Base-by-base conservation (phyloP, 2,797 vertebrate genomes). In the Syngnathus acus region DNA sequence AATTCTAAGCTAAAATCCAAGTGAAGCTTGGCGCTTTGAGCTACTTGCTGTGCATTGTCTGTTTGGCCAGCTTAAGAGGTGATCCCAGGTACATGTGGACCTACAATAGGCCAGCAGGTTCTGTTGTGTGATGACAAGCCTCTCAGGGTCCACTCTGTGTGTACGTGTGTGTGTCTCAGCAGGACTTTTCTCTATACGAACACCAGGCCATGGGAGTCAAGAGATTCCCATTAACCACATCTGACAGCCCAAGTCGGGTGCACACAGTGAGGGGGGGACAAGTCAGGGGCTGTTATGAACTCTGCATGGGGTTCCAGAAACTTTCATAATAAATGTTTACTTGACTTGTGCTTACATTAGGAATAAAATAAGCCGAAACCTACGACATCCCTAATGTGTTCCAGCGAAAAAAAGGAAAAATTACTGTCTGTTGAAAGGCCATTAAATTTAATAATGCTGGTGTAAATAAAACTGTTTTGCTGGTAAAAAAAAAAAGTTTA, bases 21-120 rank as follows among this genome's bases (percentile, higher is more conserved):
- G 40, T 57, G 53, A 26, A n/a, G 9, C 69, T 59, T 73, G 68
- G 71, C 71, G 67, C 72, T 79, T 69, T 65, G 57, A 66, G 65
- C 63, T 73, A 45, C 78, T 77, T 66, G 45, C 73, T 75, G 81
- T 72, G 76, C 69, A 69, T 67, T 77, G 63, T 80, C 68, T 78
- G 65, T 76, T 75, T 77, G 78, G 13, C 14, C 32, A 68, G 81
- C 75, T 82, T 81, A 77, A 72, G 78, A 79, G 82, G 83, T 84
- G 85, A 87, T 87, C 79, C 74, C 68, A 50, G 73, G 82, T 78
- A 73, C 80, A 82, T 74, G 9, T 78, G 72, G 78, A 78, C 70
- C 81, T 72, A 84, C 85, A 86, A 88, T 78, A 81, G 81, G 74
- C 79, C 82, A 86, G 83, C 86, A 83, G 83, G 85, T 87, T 78